Evolutionary conservation across 2,888 invertebrate genomes (phyloP).

Genomic region (Lasioglossum villosulum): DNA sequence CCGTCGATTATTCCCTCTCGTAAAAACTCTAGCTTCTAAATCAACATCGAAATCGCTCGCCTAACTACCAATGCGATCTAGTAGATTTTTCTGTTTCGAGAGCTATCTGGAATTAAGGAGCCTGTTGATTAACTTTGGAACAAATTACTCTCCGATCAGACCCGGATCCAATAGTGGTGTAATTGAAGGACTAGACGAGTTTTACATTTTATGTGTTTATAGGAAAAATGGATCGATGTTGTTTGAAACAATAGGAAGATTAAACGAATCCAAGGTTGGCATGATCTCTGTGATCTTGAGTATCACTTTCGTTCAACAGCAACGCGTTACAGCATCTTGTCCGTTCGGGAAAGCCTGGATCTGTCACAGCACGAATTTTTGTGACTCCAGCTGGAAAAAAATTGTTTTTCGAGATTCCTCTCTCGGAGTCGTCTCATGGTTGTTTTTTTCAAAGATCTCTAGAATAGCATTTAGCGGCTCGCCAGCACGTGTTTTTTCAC

Average conservation of each 20-base stretch:
- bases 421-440: not conserved
- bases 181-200: too few species aligned
- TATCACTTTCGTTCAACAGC: not conserved
- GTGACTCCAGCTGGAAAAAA: not conserved
- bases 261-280: not conserved
- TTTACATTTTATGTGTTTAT: too few species aligned
- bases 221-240: too few species aligned
- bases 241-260: not conserved
- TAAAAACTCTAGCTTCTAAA: not conserved
- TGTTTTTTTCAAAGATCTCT: constrained; percentile 48
- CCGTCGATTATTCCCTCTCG: not conserved
- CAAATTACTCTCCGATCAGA: not conserved
- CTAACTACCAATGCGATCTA: not conserved
- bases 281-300: not conserved
- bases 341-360: not conserved
- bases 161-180: not conserved
- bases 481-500: constrained; percentile 66
- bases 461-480: constrained; percentile 43
- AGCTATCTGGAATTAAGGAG: not conserved
- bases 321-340: not conserved
- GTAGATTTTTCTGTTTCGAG: not conserved
- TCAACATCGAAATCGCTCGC: not conserved
- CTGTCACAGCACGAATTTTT: not conserved
- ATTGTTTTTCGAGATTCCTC: constrained; percentile 37
- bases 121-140: not conserved